Evolutionary conservation across 2,797 vertebrate species (phyloP), one percentile per base, ranked within the genome.

Genomic region (Tarsius wallacei): DNA sequence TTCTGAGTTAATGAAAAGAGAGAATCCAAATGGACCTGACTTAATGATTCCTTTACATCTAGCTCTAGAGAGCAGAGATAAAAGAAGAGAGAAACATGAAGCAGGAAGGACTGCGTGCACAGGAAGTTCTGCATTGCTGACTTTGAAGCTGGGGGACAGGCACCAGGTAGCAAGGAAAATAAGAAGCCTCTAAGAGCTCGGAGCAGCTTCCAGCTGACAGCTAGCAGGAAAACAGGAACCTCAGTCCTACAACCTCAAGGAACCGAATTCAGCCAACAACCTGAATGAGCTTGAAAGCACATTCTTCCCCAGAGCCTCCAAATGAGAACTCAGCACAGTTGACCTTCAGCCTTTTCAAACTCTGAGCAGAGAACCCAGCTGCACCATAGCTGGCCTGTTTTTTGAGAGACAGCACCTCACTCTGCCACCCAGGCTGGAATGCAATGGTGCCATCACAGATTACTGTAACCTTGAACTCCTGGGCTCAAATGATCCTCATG

Each of bases 1-100:
- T n/a, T 59, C 80, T 26, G 64, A 47, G 59, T 83, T 76, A n/a
- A 87, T 51, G 12, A 59, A 70, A 33, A 63, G 83, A 70, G 53
- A 51, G 70, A 9, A 42, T 76, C 36, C 71, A 82, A 36, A 76
- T 76, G 49, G 47, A 26, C n/a, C n/a, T 76, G 15, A 82, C 19
- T 26, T 92, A 92, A 88, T 76, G 2, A 59, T 11, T 82, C 36
- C 42, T 92, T 66, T 76, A 47, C 68, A 83, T 61, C 19, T 92
- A 19, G 31, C 19, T 82, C 7, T 68, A 66, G 51, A 66, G 61
- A 51, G 22, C 53, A 77, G 68, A 57, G 24, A 51, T 10, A 24
- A 9, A 26, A 91, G 88, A 95, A 51, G 24, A 76, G 59, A 87
- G 8, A n/a, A 57, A 68, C 92, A 6, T 68, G 24, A 92, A 76